Evolutionary conservation across 2,113 vertebrate species (phyloP).

Genomic region (Gnathonemus longibarbis): DNA sequence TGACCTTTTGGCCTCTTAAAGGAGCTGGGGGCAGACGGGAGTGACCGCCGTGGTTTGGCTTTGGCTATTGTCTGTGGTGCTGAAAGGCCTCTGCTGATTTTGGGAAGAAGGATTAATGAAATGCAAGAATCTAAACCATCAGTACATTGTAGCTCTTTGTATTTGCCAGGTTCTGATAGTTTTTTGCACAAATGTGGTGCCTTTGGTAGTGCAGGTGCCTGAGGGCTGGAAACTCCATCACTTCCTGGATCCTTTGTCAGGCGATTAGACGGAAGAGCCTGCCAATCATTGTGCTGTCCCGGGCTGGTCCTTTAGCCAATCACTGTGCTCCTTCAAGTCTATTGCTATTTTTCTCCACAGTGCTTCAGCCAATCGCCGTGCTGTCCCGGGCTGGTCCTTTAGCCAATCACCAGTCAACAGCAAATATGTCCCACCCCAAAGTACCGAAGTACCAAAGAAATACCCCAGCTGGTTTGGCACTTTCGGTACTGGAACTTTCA

Average conservation of each 20-base stretch:
- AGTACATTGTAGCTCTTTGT: neutral
- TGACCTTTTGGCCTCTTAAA: conserved; percentile 44
- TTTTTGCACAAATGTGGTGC: neutral
- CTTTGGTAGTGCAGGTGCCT: neutral
- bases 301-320: neutral
- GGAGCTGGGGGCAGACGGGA: conserved; percentile 33
- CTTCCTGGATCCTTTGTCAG: neutral
- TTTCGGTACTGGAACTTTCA: no score
- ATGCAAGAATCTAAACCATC: neutral
- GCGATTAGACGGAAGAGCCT: neutral
- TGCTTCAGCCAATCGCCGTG: neutral
- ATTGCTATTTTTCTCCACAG: no score
- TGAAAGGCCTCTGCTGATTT: neutral
- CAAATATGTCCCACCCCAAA: no score
- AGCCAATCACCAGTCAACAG: neutral
- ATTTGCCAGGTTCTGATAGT: neutral
- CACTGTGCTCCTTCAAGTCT: neutral
- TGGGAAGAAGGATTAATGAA: neutral
- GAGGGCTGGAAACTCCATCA: neutral
- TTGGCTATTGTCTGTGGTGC: neutral
- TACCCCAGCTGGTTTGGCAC: no score
- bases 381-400: neutral
- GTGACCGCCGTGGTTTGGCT: conserved; percentile 37
- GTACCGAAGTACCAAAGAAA: no score
- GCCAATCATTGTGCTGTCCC: neutral